Evolutionary conservation across 2,797 vertebrate genomes (phyloP), one percentile per base, ranked within the genome.

Genomic region (Poeciliopsis gracilis): DNA sequence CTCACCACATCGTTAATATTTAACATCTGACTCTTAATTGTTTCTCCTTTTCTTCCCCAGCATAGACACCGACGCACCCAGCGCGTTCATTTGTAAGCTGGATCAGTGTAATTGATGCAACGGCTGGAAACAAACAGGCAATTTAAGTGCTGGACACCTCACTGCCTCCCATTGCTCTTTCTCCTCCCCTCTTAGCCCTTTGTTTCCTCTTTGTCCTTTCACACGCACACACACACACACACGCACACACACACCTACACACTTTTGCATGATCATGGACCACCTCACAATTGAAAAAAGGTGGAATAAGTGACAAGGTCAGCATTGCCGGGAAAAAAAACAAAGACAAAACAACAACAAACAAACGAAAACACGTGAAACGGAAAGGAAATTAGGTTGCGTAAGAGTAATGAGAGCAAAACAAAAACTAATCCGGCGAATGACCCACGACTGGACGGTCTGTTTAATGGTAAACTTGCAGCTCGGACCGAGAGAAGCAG

Each of bases 81-180:
- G 59, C 41, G 20, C 38, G 45, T 81, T 83, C 51, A 69, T 89
- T 82, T 86, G 74, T 89, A 83, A 87, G 88, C 91, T 86, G 87
- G 85, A 91, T 93, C 85, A 75, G 87, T 94, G 90, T 94, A 96
- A 96, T 94, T 95, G 94, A 95, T 92, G 95, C 95, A 91, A 93
- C 91, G 93, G 94, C 94, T 95, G 95, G 95, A 96, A 96, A 96
- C 96, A 96, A 96, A 96, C 94, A 96, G 95, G 94, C 95, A 95
- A 95, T 96, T 96, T 95, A 95, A 93, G 94, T 95, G 94, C 95
- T 95, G 95, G 94, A 95, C 94, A 96, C 94, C 92, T 94, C 95
- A 94, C 86, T 95, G 94, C 93, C 92, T 89, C 83, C 88, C 74
- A 94, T 83, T 95, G 94, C 92, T 92, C 89, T 80, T 88, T 73